Percentiles rank a stretch among this genome's conserved stretches.
These are phyloP conservation scores for Fukomys damarensis DNA, from an alignment of 2,113 vertebrate genomes.

Conservation along the genomic window DNA sequence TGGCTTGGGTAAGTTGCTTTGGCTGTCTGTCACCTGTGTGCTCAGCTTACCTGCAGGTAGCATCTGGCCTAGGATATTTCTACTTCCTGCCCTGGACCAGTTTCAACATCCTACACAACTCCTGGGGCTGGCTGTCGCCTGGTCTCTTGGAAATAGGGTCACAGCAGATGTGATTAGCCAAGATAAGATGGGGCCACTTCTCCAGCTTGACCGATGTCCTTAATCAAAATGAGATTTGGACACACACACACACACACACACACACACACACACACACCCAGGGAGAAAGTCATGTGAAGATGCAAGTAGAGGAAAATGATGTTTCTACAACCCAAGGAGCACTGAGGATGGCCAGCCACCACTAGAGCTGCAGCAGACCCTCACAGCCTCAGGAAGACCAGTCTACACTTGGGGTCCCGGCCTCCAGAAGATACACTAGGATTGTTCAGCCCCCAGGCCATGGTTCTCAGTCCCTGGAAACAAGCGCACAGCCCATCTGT, in stretches of 20 bases:
- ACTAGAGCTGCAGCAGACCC: neutral
- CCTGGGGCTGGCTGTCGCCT: neutral
- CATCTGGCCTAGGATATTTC: neutral
- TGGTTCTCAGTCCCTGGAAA: neutral
- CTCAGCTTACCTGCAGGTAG: neutral
- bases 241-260: neutral
- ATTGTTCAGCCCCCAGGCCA: fast-evolving
- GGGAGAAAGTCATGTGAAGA: neutral
- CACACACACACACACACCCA: neutral
- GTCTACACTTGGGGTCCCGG: neutral
- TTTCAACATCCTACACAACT: neutral
- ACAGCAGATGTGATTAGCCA: neutral
- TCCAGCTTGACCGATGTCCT: neutral
- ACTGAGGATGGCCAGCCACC: neutral
- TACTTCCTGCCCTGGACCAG: neutral
- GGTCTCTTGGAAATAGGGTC: neutral
- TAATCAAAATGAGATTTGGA: neutral
- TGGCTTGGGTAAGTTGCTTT: neutral
- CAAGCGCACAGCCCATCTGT: fast-evolving
- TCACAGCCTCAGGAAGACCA: neutral
- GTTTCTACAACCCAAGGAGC: neutral
- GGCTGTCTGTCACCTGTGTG: neutral
- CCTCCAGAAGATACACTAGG: neutral
- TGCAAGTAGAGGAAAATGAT: neutral
- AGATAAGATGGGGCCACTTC: neutral